Evolutionary conservation across 1,140 invertebrate species (phyloP), one percentile per base, ranked within the genome.

Genomic region (Rhynchophorus ferrugineus): DNA sequence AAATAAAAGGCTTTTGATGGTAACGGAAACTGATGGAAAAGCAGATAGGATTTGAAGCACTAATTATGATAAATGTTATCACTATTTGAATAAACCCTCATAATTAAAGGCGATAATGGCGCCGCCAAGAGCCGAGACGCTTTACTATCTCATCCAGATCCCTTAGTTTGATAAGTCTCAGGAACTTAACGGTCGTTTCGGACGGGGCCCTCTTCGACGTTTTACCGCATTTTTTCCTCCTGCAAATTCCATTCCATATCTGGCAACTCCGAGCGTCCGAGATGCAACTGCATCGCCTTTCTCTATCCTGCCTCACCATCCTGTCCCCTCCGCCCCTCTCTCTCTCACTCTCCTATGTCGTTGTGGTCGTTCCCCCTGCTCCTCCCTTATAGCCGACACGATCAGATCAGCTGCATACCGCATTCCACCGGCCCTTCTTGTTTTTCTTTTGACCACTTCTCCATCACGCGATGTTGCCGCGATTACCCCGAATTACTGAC

Each of bases 321-420:
- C n/a, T n/a, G n/a, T n/a, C n/a, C n/a, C 33, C 33, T 13, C 18
- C 13, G n/a, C 13, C 18, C 37, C 18, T 38, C 37, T 38, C n/a
- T 13, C 13, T 38, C 18, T 38, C 37, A 34, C n/a, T n/a, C n/a
- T 34, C n/a, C 33, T 34, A 8, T 34, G 33, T 29, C 24, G 24
- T 29, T 29, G 5, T 5, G 24, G 24, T 11, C 24, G 24, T 29
- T 5, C 24, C 11, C 24, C 24, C 11, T 29, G 5, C 24, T 11
- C 24, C 24, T 11, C 24, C 37, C 18, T 38, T 13, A 29, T 38
- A 36, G 43, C 43, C 42, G 50, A 46, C 43, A 35, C 41, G 50
- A 53, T 53, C 43, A 39, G 50, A 53, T 53, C 50, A 53, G 50
- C 50, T 53, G 50, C 50, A 53, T 44, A 24, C 50, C 50, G 50